Evolutionary conservation across 2,113 vertebrate genomes (phyloP).

Genomic region (Cephalopholis sonnerati): DNA sequence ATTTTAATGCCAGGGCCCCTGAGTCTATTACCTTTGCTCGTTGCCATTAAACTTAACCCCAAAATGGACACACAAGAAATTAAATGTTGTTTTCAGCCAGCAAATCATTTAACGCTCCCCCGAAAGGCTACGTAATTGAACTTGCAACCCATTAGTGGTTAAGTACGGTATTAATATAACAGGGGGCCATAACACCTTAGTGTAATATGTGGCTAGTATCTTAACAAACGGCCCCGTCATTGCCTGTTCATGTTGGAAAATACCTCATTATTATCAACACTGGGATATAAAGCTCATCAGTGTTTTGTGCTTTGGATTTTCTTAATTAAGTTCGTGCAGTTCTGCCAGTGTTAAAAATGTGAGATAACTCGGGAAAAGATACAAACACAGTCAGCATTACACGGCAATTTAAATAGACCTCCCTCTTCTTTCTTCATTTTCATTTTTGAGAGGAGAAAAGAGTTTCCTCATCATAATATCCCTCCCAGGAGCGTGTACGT

Average conservation of each 20-base stretch:
- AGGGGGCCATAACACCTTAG: slow-evolving; percentile 9
- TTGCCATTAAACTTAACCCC: slow-evolving; percentile 25
- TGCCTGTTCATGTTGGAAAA: slow-evolving; percentile 16
- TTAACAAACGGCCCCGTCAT: background rate
- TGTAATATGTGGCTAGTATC: background rate
- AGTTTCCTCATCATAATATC: slow-evolving; percentile 46
- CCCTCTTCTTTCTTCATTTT: slow-evolving; percentile 16
- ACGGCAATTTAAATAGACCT: slow-evolving; percentile 9
- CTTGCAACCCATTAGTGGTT: slow-evolving; percentile 40
- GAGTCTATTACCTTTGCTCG: slow-evolving; percentile 4
- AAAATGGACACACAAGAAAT: slow-evolving; percentile 6
- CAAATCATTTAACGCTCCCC: slow-evolving; percentile 25
- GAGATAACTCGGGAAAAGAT: background rate
- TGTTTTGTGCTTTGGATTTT: slow-evolving; percentile 8
- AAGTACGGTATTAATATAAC: slow-evolving; percentile 37
- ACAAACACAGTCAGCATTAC: background rate
- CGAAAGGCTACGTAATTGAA: slow-evolving; percentile 18
- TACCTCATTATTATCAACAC: background rate
- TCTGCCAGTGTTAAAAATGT: background rate
- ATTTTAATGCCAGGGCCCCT: slow-evolving; percentile 8
- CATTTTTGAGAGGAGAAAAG: slow-evolving; percentile 42
- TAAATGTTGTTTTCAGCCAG: slow-evolving; percentile 11
- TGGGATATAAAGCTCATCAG: background rate
- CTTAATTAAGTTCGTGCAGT: background rate
- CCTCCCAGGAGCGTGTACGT: slow-evolving; percentile 57